phyloP scores from a whole-genome alignment of 2,797 vertebrate genomes.

The Lycodopsis pacificus region DNA sequence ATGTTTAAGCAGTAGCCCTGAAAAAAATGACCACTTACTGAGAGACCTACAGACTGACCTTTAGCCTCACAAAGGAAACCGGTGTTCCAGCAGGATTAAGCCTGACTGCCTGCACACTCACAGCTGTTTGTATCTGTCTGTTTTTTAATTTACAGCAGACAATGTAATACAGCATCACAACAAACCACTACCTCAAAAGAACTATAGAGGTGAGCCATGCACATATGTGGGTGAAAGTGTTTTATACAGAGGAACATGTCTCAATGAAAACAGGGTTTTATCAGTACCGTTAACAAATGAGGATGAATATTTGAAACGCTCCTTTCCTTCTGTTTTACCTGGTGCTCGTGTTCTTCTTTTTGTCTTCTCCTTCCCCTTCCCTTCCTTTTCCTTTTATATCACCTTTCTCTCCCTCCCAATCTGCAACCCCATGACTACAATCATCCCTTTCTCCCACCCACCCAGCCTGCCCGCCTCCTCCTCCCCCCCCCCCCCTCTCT shows the following conservation, averaged over 20 bases:
- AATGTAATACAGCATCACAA: background rate
- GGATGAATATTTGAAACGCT: slow-evolving; percentile 5
- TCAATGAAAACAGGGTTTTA: background rate
- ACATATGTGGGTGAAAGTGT: background rate
- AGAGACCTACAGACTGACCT: slow-evolving; percentile 57
- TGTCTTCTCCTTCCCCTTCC: slow-evolving; percentile 2
- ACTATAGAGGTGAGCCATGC: background rate
- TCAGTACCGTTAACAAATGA: background rate
- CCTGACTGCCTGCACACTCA: slow-evolving; percentile 29
- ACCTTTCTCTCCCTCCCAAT: slow-evolving; percentile 17
- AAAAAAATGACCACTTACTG: slow-evolving; percentile 60
- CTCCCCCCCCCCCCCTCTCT: background rate
- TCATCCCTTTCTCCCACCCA: slow-evolving; percentile 34
- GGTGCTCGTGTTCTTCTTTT: background rate
- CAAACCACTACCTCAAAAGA: background rate
- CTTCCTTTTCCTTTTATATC: slow-evolving; percentile 20
- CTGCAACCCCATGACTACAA: slow-evolving; percentile 42
- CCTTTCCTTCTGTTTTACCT: background rate
- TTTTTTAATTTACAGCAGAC: slow-evolving; percentile 21
- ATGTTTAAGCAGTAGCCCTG: slow-evolving; percentile 48
- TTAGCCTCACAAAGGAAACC: slow-evolving; percentile 69
- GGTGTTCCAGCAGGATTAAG: slow-evolving; percentile 66
- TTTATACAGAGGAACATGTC: background rate
- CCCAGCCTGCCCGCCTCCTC: slow-evolving; percentile 26
- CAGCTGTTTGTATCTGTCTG: slow-evolving; percentile 29